Evolutionary conservation across 2,797 vertebrate species (phyloP).

Genomic region (Phalanger gymnotis): DNA sequence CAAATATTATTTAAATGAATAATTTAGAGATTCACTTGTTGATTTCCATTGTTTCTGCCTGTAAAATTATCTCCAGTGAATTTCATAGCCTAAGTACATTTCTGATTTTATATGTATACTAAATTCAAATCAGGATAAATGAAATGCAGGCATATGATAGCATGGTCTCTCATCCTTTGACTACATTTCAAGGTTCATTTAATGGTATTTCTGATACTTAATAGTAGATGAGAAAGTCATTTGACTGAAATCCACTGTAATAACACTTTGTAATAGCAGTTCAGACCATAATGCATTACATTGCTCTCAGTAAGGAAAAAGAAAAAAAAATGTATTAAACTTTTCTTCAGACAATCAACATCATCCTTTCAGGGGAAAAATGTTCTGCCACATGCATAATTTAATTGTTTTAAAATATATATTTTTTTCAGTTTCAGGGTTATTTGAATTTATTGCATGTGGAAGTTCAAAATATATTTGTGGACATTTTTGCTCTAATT

Average conservation of each 20-base stretch:
- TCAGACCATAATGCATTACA: conserved; percentile 24
- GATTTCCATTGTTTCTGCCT: conserved; percentile 33
- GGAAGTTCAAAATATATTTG: conserved; percentile 33
- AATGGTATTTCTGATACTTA: conserved; percentile 54
- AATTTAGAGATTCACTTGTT: conserved; percentile 28
- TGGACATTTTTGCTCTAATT: background rate
- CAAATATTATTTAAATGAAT: conserved; percentile 23
- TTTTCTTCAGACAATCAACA: conserved; percentile 52
- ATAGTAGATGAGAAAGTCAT: conserved; percentile 67
- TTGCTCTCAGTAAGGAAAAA: conserved; percentile 54
- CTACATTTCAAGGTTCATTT: conserved; percentile 62
- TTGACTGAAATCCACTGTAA: conserved; percentile 56
- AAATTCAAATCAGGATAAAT: conserved; percentile 59
- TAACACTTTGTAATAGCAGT: conserved; percentile 25
- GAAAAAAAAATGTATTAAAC: conserved; percentile 59
- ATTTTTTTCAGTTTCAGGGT: conserved; percentile 54
- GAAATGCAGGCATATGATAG: conserved; percentile 46
- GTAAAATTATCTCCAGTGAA: conserved; percentile 25
- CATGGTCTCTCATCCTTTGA: conserved; percentile 46
- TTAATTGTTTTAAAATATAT: conserved; percentile 58
- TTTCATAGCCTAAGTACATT: conserved; percentile 41
- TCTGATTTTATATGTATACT: conserved; percentile 49
- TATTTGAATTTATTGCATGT: background rate
- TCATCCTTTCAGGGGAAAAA: conserved; percentile 53
- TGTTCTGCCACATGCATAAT: conserved; percentile 52